These are phyloP conservation scores for Dicerorhinus sumatrensis DNA, from an alignment of 2,113 vertebrate genomes.

Conservation along the genomic window DNA sequence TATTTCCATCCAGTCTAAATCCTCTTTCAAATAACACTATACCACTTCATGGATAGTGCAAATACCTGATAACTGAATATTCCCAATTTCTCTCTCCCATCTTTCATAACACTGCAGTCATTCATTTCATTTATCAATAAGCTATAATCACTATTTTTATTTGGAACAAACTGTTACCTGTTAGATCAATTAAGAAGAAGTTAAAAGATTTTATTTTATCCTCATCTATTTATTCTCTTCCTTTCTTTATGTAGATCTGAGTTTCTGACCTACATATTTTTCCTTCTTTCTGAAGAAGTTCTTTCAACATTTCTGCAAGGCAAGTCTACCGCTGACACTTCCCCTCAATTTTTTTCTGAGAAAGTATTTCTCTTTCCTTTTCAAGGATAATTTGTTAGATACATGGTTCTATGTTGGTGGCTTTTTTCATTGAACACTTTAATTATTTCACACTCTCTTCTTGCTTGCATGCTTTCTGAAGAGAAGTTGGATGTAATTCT, in stretches of 20 bases:
- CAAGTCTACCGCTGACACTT: background rate
- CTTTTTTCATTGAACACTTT: background rate
- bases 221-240: slow-evolving; percentile 9
- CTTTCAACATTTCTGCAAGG: background rate
- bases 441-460: background rate
- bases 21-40: background rate
- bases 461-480: background rate
- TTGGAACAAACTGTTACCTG: background rate
- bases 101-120: background rate
- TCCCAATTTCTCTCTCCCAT: background rate
- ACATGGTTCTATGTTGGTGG: background rate
- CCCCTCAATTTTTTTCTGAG: background rate
- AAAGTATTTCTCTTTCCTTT: background rate
- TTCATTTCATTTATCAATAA: background rate
- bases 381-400: background rate
- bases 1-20: background rate
- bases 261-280: background rate
- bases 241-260: background rate
- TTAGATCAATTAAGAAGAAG: background rate
- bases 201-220: background rate
- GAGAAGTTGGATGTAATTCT: background rate
- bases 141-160: background rate
- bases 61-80: background rate
- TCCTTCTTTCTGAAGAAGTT: background rate
- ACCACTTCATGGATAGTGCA: background rate